Base-by-base conservation (phyloP, 2,888 invertebrate species). In the Gisinianus flammeolus region DNA sequence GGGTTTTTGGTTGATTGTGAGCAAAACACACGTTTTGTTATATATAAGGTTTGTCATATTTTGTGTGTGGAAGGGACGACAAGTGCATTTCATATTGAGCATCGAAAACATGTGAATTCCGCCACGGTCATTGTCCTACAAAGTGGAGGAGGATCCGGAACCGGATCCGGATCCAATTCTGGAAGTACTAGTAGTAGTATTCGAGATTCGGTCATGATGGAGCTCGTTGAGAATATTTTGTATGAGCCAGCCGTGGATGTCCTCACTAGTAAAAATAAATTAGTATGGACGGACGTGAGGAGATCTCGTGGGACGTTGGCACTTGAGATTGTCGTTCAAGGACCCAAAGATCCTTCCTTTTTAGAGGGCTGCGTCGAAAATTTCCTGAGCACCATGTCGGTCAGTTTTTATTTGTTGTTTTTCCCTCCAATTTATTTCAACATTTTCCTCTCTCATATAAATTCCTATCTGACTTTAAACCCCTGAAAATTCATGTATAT, bases 231-330 rank as follows among this genome's bases (percentile, higher is more conserved):
- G 24, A 72, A 35, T 12, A 68, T 79, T 16, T 12, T 70, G 89
- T 93, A 94, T 86, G 96, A 96, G 87, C 96, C 96, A 0, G 89
- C 94, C 67, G 97, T 96, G 88, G 93, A 96, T 87, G 90, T 90
- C 66, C 88, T 97, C 3, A 26, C 70, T 19, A 54, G 52, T 4
- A 28, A n/a, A n/a, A 44, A 70, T 30, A 54, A 54, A 16, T 30
- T 54, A 28, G 62, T 62, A 5, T 94, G 93, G 87, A 94, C 94
- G 85, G 95, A 94, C 0, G 89, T 95, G 16, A 90, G 96, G 2
- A 90, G 93, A 79, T 91, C 93, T 0, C 93, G 93, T 87, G 95
- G 96, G 5, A 92, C 92, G 0, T 94, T 96, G 86, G 96, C 97
- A 0, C 87, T 94, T n/a, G 87, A 93, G 31, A 89, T 94, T 2